Conservation (phyloP, 2,888 invertebrate species). For the Sesamia inferens region DNA sequence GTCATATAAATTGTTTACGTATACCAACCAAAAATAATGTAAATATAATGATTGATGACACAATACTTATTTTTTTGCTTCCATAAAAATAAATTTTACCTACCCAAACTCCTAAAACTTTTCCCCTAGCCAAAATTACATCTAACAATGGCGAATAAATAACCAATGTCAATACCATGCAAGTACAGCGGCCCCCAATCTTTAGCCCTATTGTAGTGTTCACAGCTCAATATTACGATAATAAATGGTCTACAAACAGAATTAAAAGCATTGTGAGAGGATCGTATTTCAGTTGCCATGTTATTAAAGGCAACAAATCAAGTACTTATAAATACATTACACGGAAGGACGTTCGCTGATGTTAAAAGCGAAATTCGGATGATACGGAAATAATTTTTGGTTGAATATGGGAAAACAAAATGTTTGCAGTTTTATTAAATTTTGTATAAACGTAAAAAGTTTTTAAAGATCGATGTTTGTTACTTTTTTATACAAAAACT, state of each 20-base stretch:
- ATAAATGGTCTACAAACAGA: conserved; percentile 75
- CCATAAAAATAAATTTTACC: background rate
- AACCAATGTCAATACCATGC: conserved; percentile 73
- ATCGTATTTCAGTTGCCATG: conserved; percentile 66
- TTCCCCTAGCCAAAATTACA: conserved; percentile 39
- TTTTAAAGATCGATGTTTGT: no score
- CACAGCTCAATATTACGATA: conserved; percentile 75
- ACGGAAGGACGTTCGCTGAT: conserved; percentile 47
- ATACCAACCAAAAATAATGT: background rate
- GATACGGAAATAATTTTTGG: conserved; percentile 3
- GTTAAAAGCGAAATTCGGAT: conserved; percentile 34
- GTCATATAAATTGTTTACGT: background rate
- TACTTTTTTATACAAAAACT: no score
- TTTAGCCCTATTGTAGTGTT: conserved; percentile 53
- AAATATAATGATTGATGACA: background rate
- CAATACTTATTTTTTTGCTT: no score
- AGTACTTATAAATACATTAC: conserved; percentile 68
- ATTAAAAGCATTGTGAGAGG: conserved; percentile 69
- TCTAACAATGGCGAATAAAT: conserved; percentile 69
- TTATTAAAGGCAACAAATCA: conserved; percentile 78
- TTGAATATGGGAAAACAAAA: background rate
- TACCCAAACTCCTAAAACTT: background rate
- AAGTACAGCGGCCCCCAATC: conserved; percentile 55
- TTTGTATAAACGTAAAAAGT: no score
- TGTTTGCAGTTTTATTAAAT: no score